A percentile compares a stretch with the other conserved stretches of the same genome.
Conservation (phyloP, 2,113 vertebrate genomes). For the Pteruthius melanotis region DNA sequence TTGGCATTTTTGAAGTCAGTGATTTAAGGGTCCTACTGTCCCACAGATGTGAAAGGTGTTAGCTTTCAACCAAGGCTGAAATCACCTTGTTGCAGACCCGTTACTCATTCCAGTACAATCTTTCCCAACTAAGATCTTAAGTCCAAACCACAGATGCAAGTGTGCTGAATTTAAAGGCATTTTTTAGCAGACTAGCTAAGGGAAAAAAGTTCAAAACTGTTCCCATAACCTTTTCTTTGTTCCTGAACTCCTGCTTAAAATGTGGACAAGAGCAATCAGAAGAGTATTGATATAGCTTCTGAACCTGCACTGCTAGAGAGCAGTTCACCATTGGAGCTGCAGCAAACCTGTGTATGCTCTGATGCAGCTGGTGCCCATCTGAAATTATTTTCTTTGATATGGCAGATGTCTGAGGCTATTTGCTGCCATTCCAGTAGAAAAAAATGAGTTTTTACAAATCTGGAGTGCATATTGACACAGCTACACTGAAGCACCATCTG, state of each 20-base stretch:
- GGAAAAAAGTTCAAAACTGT: background rate
- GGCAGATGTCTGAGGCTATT: constrained; percentile 19
- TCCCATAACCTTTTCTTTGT: background rate
- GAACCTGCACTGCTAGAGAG: background rate
- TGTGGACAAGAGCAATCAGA: background rate
- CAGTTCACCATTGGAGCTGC: background rate
- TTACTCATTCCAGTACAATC: background rate
- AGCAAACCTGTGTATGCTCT: background rate
- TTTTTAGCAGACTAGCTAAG: background rate
- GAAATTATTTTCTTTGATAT: constrained; percentile 24
- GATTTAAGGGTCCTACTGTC: background rate
- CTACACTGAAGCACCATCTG: constrained; percentile 1
- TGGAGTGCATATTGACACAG: background rate
- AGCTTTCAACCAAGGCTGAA: background rate
- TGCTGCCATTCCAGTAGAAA: background rate
- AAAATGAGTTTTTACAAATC: constrained; percentile 17
- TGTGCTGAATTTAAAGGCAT: background rate
- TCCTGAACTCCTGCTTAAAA: background rate
- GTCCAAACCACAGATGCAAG: background rate
- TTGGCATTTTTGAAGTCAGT: background rate
- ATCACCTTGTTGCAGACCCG: background rate
- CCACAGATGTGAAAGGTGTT: background rate
- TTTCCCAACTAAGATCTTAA: background rate
- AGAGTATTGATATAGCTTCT: background rate
- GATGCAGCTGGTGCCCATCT: background rate